A percentile compares a stretch with the other conserved stretches of the same genome.
Evolutionary conservation across 2,888 invertebrate genomes (phyloP).

Genomic region (Lottia scabra): DNA sequence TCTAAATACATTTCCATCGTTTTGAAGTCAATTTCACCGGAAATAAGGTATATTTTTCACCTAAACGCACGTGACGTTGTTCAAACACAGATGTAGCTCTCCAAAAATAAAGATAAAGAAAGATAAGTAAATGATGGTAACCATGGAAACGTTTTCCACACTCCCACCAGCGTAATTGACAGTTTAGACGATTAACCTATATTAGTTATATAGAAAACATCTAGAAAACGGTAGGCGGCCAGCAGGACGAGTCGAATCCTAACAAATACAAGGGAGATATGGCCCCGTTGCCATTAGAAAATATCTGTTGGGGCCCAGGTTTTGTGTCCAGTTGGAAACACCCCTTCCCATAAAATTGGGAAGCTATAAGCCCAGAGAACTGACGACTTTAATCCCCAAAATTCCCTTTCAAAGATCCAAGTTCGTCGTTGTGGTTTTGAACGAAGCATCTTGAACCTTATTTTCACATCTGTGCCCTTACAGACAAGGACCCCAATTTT

Average conservation of each 20-base stretch:
- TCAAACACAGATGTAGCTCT: conserved; percentile 4
- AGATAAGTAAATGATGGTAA: background rate
- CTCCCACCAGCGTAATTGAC: background rate
- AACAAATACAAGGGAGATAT: no score
- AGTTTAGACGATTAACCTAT: background rate
- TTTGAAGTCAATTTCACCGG: background rate
- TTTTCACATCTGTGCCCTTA: no score
- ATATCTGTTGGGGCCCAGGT: no score
- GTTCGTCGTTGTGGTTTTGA: no score
- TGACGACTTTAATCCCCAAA: no score
- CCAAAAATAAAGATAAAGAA: background rate
- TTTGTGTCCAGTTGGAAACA: no score
- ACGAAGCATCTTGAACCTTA: no score
- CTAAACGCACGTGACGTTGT: conserved; percentile 2
- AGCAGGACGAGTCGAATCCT: background rate
- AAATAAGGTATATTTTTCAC: conserved; percentile 7
- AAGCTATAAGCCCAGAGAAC: no score
- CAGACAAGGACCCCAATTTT: no score
- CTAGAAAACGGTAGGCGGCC: background rate
- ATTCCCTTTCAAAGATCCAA: no score
- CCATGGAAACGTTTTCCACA: background rate
- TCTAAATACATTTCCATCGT: background rate
- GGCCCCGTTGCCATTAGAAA: no score
- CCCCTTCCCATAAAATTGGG: no score
- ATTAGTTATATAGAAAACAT: background rate